Evolutionary conservation across 2,113 vertebrate species (phyloP), one percentile per base, ranked within the genome.

Genomic region (Eulemur macaco): DNA sequence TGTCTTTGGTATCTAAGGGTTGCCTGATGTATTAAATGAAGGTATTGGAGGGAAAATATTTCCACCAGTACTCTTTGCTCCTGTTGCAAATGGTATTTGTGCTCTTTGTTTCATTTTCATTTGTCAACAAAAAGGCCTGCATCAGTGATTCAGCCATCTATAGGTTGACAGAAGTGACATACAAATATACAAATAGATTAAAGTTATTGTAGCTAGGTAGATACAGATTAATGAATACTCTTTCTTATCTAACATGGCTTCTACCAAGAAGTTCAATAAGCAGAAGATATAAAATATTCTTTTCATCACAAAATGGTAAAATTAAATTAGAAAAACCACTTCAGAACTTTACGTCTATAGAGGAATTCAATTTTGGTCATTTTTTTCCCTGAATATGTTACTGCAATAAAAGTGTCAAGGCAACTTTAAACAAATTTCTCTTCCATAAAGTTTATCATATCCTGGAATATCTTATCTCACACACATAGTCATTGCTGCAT

Each of bases 1-100:
- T 96, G 83, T 97, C 81, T 87, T 47, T 94, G 94, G 98, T 98
- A 97, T 85, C 27, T 76, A 97, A 96, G 93, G 92, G 97, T 96
- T 66, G 4, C 91, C 37, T 91, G 86, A 83, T 94, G 56, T 12
- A n/a, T 89, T 94, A 96, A 95, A 93, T 68, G 39, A 94, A 97
- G 93, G 31, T 27, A 34, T 93, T 83, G 8, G 93, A 98, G 96
- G 3, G 78, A 25, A 96, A 98, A 91, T 56, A 97, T 94, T 98
- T 96, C 66, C 54, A 94, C 21, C 17, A 50, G 21, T 21, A 77
- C 87, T 96, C 97, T 96, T 89, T 94, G 50, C 5, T 73, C 31
- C 54, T 96, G 21, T 94, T 97, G 31, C 89, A 97, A 97, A 97
- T 96, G 69, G 92, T 85, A 95, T 96, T 97, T 97, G 23, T 91